Evolutionary conservation across 2,113 vertebrate genomes (phyloP).

Genomic region (Ctenomys sociabilis): DNA sequence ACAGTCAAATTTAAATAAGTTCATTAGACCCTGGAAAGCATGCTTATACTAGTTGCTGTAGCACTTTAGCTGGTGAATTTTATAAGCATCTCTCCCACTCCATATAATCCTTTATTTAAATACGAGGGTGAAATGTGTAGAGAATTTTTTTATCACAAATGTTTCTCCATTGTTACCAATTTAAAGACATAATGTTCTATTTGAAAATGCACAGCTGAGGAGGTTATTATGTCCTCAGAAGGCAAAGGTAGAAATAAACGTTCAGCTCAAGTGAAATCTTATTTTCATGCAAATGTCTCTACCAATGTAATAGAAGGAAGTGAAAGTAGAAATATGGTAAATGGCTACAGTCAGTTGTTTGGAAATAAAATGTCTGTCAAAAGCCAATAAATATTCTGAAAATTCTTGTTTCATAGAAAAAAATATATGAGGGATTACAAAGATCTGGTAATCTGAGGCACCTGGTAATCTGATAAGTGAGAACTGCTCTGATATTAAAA

Average conservation of each 20-base stretch:
- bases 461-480: not conserved
- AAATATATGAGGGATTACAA: slow-evolving; percentile 37
- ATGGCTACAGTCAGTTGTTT: not conserved
- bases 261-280: slow-evolving; percentile 36
- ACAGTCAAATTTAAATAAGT: not conserved
- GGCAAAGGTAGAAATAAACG: slow-evolving; percentile 35
- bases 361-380: slow-evolving; percentile 64
- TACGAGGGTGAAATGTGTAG: slow-evolving; percentile 8
- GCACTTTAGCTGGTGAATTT: not conserved
- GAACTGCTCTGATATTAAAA: not conserved
- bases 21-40: not conserved
- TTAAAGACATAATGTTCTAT: slow-evolving; percentile 33
- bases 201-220: slow-evolving; percentile 4
- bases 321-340: not conserved
- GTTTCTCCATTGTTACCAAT: not conserved
- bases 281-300: slow-evolving; percentile 54
- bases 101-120: not conserved
- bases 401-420: slow-evolving; percentile 30
- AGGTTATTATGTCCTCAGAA: slow-evolving; percentile 35
- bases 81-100: not conserved
- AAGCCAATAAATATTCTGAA: slow-evolving; percentile 45
- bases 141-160: slow-evolving; percentile 24
- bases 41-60: not conserved
- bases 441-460: slow-evolving; percentile 11
- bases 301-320: not conserved